Evolutionary conservation across 2,113 vertebrate species (phyloP).

Genomic region (Heptranchias perlo): DNA sequence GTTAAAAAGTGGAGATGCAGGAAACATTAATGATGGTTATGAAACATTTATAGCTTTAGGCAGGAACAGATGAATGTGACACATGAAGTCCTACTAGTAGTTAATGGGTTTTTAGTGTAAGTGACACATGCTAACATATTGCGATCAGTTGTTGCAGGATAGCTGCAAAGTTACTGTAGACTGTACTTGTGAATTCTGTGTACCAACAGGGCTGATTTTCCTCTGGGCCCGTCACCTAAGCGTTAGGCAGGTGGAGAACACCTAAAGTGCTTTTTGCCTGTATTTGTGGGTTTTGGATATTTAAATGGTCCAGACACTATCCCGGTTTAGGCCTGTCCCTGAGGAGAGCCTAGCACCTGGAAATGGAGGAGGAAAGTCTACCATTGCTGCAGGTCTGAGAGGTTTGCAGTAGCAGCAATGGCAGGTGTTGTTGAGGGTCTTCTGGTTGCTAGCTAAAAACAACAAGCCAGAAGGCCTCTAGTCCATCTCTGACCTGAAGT

Average conservation of each 20-base stretch:
- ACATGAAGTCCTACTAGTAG: not conserved
- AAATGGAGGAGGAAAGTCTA: not conserved
- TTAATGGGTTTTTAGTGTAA: slow-evolving; percentile 21
- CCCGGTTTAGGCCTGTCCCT: not conserved
- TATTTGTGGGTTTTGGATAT: not conserved
- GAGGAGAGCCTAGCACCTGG: not conserved
- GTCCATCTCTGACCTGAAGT: not conserved
- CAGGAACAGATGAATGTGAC: slow-evolving; percentile 28
- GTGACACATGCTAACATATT: slow-evolving; percentile 21
- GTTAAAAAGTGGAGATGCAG: not conserved
- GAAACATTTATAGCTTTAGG: slow-evolving; percentile 7
- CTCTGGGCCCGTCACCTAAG: too few species aligned
- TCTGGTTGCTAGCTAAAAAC: not conserved
- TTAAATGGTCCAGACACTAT: not conserved
- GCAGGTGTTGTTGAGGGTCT: not conserved
- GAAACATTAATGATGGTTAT: not conserved
- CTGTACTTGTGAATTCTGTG: not conserved
- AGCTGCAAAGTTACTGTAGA: not conserved
- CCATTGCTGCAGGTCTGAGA: not conserved
- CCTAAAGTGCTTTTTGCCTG: not conserved
- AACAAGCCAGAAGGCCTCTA: not conserved
- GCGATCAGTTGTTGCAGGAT: not conserved
- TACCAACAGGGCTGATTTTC: not conserved
- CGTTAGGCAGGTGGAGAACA: not conserved
- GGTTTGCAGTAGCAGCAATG: not conserved